Base-by-base conservation (phyloP, 2,888 invertebrate genomes). In the Ditylenchus weischeri region DNA sequence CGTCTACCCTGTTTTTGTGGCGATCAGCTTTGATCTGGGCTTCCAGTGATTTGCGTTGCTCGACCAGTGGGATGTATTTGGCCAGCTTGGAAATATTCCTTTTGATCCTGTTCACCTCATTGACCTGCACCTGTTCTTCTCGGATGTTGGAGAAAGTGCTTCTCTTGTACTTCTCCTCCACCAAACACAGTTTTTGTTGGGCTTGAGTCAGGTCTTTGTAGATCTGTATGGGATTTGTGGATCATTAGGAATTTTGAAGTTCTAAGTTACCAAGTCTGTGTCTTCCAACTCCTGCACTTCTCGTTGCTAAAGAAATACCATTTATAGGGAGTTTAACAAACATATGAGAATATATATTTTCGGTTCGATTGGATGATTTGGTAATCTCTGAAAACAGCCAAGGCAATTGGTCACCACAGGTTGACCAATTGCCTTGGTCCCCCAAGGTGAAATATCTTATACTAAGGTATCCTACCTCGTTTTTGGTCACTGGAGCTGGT, bases 61-160 rank as follows among this genome's bases (percentile, higher is more conserved):
- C 68, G 21, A 67, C 49, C n/a, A 67, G 21, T 8, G 67, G 68
- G 11, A 69, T n/a, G 36, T 67, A 67, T 49, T 67, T 71, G 51
- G 70, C 29, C 15, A 67, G 57, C 29, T 67, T 67, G 15, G 69
- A 6, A 54, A 67, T 19, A 23, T 67, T 67, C 43, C 67, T 35
- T 29, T 67, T 67, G 18, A 67, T 19, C 23, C 68, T 10, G 57
- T 69, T 48, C 38, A 67, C 62, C 29, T 67, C 67, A 36, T 38
- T 54, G n/a, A 67, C 68, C 36, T 57, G 66, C 51, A 69, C n/a
- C 43, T 70, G 54, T 49, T 67, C 67, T 47, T 67, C 67, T 13
- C 67, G 51, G 19, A 67, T 68, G 15, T 18, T 69, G n/a, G 69
- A 51, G 21, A 67, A 67, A 21, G 35, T 67, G 13, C 54, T 49